Percentiles rank a stretch among this genome's conserved stretches.
Evolutionary conservation across 2,888 invertebrate genomes (phyloP).

Genomic region (Chrysolina oricalcia): DNA sequence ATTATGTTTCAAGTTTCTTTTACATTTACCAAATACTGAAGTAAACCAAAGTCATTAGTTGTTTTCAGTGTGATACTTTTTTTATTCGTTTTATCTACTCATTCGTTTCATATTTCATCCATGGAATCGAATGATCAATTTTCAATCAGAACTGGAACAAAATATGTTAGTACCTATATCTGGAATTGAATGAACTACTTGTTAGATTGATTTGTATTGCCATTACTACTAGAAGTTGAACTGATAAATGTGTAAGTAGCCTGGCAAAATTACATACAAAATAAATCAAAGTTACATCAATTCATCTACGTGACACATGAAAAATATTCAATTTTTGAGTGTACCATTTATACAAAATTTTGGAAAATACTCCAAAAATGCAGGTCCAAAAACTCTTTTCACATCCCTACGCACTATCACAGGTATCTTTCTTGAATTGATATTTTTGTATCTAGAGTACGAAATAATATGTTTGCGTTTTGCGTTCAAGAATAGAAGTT

Average conservation of each 20-base stretch:
- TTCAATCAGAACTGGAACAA: conserved; percentile 53
- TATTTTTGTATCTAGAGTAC: too few species aligned
- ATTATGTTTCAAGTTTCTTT: too few species aligned
- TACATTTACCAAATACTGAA: too few species aligned
- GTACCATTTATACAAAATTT: too few species aligned
- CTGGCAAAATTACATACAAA: conserved; percentile 7
- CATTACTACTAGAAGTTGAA: conserved; percentile 28
- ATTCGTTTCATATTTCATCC: background rate
- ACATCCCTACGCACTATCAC: too few species aligned
- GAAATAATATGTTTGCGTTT: too few species aligned
- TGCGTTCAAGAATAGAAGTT: too few species aligned
- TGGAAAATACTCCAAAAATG: background rate
- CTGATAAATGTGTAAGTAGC: conserved; percentile 17
- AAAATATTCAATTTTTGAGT: background rate
- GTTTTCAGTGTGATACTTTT: too few species aligned
- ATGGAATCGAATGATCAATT: background rate
- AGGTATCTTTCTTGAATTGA: too few species aligned
- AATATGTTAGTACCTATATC: conserved; percentile 60
- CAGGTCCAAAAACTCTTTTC: background rate
- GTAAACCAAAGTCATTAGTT: too few species aligned
- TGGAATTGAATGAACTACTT: conserved; percentile 63
- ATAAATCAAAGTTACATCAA: background rate
- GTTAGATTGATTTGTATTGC: conserved; percentile 38
- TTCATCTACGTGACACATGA: conserved; percentile 5
- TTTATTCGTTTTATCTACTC: too few species aligned